Base-by-base conservation (phyloP, 2,797 vertebrate species). In the Sebastes vulpes region DNA sequence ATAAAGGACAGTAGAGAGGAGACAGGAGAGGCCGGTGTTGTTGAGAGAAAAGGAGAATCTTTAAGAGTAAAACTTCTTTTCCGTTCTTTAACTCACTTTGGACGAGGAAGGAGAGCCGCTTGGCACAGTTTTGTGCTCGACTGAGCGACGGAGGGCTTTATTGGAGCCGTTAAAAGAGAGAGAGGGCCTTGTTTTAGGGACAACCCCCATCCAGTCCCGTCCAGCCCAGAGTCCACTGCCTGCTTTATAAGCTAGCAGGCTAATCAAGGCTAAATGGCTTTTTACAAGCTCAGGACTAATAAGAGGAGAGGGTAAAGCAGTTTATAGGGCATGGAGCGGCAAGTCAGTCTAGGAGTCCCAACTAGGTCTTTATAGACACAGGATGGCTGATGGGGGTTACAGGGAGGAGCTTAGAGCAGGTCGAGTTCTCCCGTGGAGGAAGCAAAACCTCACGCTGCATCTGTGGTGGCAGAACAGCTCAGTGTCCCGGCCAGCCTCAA, bases 251-350 rank as follows among this genome's bases (percentile, higher is more conserved):
- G 95, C 90, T 85, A 89, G 94, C 90, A 81, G 79, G 94, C 96
- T 97, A 97, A 97, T 97, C 96, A 97, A 96, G 92, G 92, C 97
- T 97, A 97, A 98, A 97, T 95, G 90, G 89, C 94, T 96, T 97
- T 97, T 97, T 97, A 98, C 97, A 96, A 96, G 97, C 95, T 94
- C 88, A 75, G 83, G 81, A 93, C 96, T 96, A 97, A 97, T 96
- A 96, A 96, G 90, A 90, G 90, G 91, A 93, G 94, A 94, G 92
- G 94, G 93, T 94, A 94, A 95, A 94, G 90, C 86, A 11, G 67
- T 96, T 96, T 96, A 96, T 92, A 89, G 83, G 89, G 79, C 92
- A 89, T 56, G 29, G 84, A 71, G 90, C 79, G 89, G 89, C 53
- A 66, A 83, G 75, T 86, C 85, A 79, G 86, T 54, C 65, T 72